Base-by-base conservation (phyloP, 2,888 invertebrate genomes). In the Hyposoter dolosus region DNA sequence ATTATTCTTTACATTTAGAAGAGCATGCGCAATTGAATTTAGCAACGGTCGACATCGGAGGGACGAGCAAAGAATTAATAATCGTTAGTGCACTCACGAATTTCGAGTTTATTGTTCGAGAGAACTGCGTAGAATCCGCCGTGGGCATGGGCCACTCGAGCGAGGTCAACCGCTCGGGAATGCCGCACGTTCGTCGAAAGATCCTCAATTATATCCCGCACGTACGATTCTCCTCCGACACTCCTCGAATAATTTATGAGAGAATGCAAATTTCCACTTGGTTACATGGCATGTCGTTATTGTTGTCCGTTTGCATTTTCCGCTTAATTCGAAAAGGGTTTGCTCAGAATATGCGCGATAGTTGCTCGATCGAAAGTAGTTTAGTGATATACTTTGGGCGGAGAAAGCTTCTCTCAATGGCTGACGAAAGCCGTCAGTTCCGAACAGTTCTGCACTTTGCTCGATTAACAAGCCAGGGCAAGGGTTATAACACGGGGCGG, bases 361-460 rank as follows among this genome's bases (percentile, higher is more conserved):
- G 23, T 23, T 15, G 60, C 60, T 60, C 60, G 15, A 60, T 28
- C 60, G 28, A 5, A 60, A 60, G 0, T 28, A 28, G 15, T 60
- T 15, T 28, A 60, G 15, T 15, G 28, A 2, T 12, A 15, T 15
- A 56, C 60, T 60, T 15, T 5, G 15, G 15, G 12, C 15, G 15
- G 60, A 15, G 28, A 79, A 75, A 82, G 77, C 71, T 53, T 53
- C 47, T 63, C 19, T 19, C 12, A 10, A 15, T 69, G 60, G 12
- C 7, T 45, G 68, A 43, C 63, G 53, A 47, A 75, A 69, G 65
- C 75, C 66, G 72, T 45, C 56, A 81, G 74, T 72, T 75, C 53
- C 23, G 3, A 65, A 65, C 9, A 40, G 45, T 19, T 19, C 45
- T 4, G 60, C 76, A 77, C 81, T 81, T 72, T 72, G 40, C 28